Evolutionary conservation across 2,888 invertebrate genomes (phyloP).

Genomic region (Dynastes maya): DNA sequence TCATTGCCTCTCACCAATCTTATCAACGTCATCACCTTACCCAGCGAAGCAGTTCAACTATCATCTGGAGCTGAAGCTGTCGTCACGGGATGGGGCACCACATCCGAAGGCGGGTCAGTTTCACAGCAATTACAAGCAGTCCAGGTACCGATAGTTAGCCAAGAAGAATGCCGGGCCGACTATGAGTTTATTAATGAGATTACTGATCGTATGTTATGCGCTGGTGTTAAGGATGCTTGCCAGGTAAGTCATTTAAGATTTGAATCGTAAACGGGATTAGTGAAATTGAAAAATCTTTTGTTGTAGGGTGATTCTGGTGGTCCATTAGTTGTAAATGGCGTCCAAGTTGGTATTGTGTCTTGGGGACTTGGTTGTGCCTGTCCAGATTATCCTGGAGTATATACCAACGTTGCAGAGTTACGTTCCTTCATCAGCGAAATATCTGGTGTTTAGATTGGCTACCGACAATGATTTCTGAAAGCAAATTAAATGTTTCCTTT

Average conservation of each 20-base stretch:
- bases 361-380: slow-evolving; percentile 63
- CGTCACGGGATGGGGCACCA: slow-evolving; percentile 43
- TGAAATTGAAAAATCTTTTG: no score
- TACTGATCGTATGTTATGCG: slow-evolving; percentile 73
- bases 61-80: background rate
- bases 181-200: background rate
- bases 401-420: slow-evolving; percentile 57
- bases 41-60: background rate
- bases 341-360: slow-evolving; percentile 65
- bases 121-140: slow-evolving; percentile 60
- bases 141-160: slow-evolving; percentile 59
- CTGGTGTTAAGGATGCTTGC: slow-evolving; percentile 79
- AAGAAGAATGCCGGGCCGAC: slow-evolving; percentile 21
- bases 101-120: slow-evolving; percentile 47
- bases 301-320: slow-evolving; percentile 65
- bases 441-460: background rate
- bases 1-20: background rate
- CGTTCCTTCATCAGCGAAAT: slow-evolving; percentile 9
- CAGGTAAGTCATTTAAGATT: slow-evolving; percentile 63
- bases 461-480: no score
- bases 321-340: slow-evolving; percentile 60
- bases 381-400: slow-evolving; percentile 65
- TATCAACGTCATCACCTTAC: slow-evolving; percentile 4
- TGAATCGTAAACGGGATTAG: background rate
- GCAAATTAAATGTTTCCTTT: background rate